These are phyloP conservation scores for Ephialtes manifestator DNA, from an alignment of 2,888 invertebrate genomes.

Conservation along the genomic window DNA sequence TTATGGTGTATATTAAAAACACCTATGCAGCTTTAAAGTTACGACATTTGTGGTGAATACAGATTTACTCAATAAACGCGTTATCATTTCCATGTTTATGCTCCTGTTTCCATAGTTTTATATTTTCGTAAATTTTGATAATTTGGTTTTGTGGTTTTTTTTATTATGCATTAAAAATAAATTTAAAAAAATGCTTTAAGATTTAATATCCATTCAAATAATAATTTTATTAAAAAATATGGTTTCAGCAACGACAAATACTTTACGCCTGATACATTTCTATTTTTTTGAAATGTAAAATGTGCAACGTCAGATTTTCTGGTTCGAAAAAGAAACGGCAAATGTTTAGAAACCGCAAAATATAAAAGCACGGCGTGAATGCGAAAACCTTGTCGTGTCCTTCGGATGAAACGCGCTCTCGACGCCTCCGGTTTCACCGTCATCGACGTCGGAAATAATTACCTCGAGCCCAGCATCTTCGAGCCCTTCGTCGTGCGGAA, in stretches of 20 bases:
- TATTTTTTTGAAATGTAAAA: neutral
- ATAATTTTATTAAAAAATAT: neutral
- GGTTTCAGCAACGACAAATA: neutral
- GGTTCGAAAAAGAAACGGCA: neutral
- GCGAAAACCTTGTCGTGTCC: neutral
- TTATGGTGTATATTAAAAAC: neutral
- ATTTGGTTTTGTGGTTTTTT: neutral
- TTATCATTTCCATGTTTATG: too few relatives aligned
- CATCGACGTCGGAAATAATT: constrained; percentile 46
- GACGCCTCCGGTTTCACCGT: neutral
- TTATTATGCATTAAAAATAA: too few relatives aligned
- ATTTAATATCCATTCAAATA: too few relatives aligned
- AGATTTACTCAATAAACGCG: neutral
- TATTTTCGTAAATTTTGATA: too few relatives aligned
- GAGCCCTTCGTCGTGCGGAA: constrained; percentile 94
- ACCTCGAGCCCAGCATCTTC: constrained; percentile 85
- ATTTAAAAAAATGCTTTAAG: too few relatives aligned
- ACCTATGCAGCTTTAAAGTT: neutral
- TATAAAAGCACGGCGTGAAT: neutral
- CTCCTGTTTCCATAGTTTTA: too few relatives aligned
- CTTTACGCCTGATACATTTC: neutral
- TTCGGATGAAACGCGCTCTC: neutral
- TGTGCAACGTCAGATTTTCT: neutral
- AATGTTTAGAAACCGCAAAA: neutral
- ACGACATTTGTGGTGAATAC: neutral